Conservation (phyloP, 2,797 vertebrate species). For the Acanthopagrus latus region DNA sequence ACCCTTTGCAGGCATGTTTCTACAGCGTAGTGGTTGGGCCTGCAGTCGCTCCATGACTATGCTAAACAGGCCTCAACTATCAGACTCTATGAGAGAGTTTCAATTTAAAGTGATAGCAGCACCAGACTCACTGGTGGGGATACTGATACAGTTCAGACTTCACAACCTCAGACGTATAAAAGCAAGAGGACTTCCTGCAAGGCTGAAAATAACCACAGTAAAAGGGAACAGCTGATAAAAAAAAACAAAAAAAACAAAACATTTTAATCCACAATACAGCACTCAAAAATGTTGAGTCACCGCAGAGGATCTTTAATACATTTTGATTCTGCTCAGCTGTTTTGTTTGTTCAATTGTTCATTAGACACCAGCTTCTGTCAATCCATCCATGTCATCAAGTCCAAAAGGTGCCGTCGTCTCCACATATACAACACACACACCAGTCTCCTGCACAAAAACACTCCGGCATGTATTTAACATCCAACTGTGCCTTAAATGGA, state of each 20-base stretch:
- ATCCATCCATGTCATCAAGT: background rate
- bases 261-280: background rate
- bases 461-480: background rate
- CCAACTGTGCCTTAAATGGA: background rate
- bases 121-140: background rate
- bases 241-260: too few species aligned
- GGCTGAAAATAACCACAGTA: background rate
- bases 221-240: background rate
- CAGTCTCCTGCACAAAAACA: background rate
- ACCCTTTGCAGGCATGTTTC: conserved; percentile 25
- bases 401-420: background rate
- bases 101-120: background rate
- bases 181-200: background rate
- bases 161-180: background rate
- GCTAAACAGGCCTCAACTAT: conserved; percentile 2
- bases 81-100: background rate
- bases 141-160: background rate
- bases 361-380: background rate
- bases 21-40: background rate
- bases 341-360: background rate
- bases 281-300: background rate
- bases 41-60: background rate
- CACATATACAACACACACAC: background rate
- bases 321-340: background rate
- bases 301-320: background rate